Conservation (phyloP, 30 jellyfish, hydroid and myxozoan genomes). For the Aurelia aurita region DNA sequence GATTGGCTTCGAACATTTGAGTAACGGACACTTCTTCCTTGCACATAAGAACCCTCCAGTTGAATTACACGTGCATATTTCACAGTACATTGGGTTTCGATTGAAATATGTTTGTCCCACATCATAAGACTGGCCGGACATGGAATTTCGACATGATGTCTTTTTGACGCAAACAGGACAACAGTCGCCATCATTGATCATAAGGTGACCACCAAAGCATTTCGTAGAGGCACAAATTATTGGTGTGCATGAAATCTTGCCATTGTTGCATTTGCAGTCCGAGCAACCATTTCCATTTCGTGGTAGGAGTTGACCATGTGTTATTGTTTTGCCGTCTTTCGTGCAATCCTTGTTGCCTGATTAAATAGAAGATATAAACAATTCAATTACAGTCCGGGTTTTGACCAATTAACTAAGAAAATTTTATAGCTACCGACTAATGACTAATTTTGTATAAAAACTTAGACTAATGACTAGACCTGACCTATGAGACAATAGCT, state of each 20-base stretch:
- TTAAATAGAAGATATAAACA: too few relatives aligned
- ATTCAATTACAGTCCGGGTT: too few relatives aligned
- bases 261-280: conserved; percentile 65
- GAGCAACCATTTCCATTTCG: conserved; percentile 54
- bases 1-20: conserved; percentile 39
- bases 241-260: conserved; percentile 60
- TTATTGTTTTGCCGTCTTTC: conserved; percentile 14
- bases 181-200: conserved; percentile 76
- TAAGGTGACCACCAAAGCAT: conserved; percentile 42
- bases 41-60: conserved; percentile 53
- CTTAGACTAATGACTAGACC: too few relatives aligned
- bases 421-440: too few relatives aligned
- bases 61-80: conserved; percentile 53
- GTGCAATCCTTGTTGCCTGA: conserved; percentile 23
- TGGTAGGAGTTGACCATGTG: conserved; percentile 35
- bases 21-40: conserved; percentile 44
- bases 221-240: conserved; percentile 22
- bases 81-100: conserved; percentile 30
- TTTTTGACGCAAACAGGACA: conserved; percentile 67
- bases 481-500: too few relatives aligned
- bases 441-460: too few relatives aligned
- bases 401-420: too few relatives aligned
- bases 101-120: conserved; percentile 21
- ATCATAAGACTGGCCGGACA: conserved; percentile 13
- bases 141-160: conserved; percentile 7